phyloP scores from a whole-genome alignment of 2,888 invertebrate species.

The Protodeltote pygarga region DNA sequence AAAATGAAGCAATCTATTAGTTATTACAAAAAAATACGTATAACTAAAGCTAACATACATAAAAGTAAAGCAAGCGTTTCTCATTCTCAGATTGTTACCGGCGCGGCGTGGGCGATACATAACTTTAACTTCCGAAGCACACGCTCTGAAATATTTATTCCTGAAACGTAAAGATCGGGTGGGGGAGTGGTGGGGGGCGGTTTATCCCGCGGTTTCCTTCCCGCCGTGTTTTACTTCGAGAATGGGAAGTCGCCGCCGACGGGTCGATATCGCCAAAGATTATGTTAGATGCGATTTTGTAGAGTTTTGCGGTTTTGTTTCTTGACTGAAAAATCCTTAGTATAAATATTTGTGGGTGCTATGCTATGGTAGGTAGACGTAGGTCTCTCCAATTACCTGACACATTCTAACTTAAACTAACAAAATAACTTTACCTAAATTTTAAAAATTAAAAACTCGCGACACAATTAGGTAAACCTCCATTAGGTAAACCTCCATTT shows the following conservation, averaged over 20 bases:
- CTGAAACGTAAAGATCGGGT: constrained; percentile 87
- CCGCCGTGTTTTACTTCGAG: constrained; percentile 87
- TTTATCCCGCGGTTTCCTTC: constrained; percentile 87
- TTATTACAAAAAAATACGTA: constrained; percentile 56
- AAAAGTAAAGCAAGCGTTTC: constrained; percentile 77
- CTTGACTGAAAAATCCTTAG: too few species aligned
- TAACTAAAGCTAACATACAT: constrained; percentile 67
- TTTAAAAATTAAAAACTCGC: too few species aligned
- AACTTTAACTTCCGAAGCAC: constrained; percentile 86
- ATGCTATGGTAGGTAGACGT: too few species aligned
- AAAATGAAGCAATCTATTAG: constrained; percentile 24
- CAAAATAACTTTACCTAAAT: too few species aligned
- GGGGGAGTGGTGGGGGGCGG: constrained; percentile 68
- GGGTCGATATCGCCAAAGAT: constrained; percentile 86
- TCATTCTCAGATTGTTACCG: constrained; percentile 85
- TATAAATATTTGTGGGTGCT: too few species aligned
- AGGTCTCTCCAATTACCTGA: too few species aligned
- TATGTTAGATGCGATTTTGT: constrained; percentile 57
- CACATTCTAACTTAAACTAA: too few species aligned
- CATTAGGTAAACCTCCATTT: too few species aligned
- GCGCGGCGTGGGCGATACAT: constrained; percentile 83
- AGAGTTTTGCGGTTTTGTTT: background rate
- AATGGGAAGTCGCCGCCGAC: constrained; percentile 86
- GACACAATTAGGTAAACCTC: too few species aligned
- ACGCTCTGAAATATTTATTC: constrained; percentile 87